Percentiles rank a stretch among this genome's conserved stretches.
Evolutionary conservation across 2,888 invertebrate genomes (phyloP).

Genomic region (Cremastinae sp.): DNA sequence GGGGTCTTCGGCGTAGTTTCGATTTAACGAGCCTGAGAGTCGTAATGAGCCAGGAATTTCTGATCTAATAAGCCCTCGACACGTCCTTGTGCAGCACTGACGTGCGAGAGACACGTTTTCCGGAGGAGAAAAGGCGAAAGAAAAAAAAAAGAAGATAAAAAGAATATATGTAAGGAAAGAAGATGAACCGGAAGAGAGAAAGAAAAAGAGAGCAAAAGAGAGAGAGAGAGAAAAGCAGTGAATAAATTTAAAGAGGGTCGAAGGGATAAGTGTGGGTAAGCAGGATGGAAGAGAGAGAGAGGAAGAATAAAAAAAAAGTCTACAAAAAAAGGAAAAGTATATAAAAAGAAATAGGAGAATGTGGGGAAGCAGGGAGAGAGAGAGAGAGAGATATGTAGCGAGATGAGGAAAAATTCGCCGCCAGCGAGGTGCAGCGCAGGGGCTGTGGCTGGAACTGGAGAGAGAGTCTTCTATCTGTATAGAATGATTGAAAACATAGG

Average conservation of each 20-base stretch:
- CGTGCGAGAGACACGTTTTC: conserved; percentile 51
- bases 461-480: conserved; percentile 29
- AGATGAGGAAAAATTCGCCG: conserved; percentile 62
- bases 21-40: neutral
- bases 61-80: conserved; percentile 44
- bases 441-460: conserved; percentile 72
- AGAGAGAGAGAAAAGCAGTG: conserved; percentile 1
- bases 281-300: neutral
- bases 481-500: neutral
- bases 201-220: conserved; percentile 26
- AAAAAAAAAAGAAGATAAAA: no score
- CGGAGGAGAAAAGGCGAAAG: conserved; percentile 51
- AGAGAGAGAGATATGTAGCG: conserved; percentile 56
- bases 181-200: conserved; percentile 23
- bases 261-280: neutral
- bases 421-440: conserved; percentile 64
- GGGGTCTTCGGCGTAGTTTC: no score
- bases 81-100: conserved; percentile 66
- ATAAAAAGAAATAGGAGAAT: neutral
- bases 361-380: conserved; percentile 43
- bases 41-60: conserved; percentile 62
- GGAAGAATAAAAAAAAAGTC: neutral
- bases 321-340: neutral
- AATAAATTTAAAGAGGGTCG: conserved; percentile 13
- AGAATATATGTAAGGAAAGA: no score